Evolutionary conservation across 2,113 vertebrate species (phyloP), one percentile per base, ranked within the genome.

Genomic region (Romanogobio albipinnatus): DNA sequence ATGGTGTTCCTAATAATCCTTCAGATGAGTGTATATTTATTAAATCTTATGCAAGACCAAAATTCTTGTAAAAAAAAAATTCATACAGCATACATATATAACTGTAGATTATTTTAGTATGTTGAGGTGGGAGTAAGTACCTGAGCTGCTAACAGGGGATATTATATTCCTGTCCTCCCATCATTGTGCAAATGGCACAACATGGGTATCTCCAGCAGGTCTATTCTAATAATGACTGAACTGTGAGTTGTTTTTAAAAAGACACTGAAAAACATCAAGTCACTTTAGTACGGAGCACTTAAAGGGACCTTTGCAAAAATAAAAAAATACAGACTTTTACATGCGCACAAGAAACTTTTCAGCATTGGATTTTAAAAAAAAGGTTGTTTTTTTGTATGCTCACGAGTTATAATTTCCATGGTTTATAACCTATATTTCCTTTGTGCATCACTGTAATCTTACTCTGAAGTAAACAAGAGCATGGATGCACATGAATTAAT

Each of bases 81-180:
- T 10, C 10, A 45, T 45, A 71, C 4, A 45, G 9, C 1, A 43
- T 10, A 36, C 68, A 45, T n/a, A 13, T 13, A 13, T 14, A 45
- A 15, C 33, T 9, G 13, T 15, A 59, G 39, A 79, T 64, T 47
- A 62, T 64, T 79, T 62, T 26, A 62, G 36, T 29, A 56, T 47
- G 14, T 47, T 45, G 58, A 79, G 22, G 58, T 47, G 39, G 77
- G 77, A 62, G 58, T 26, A 47, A n/a, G 43, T 19, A 62, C 14
- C 58, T 79, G 19, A 78, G 13, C 58, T 75, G 47, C 73, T 45
- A 62, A 62, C n/a, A 26, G 13, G 7, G n/a, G 22, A 62, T n/a
- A 79, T 79, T 45, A 62, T 15, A 62, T 79, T 29, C 39, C n/a
- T 79, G 56, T 79, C 76, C 76, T 62, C 76, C 58, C n/a, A 62